Evolutionary conservation across 1,140 invertebrate genomes (phyloP).

Genomic region (Eriosoma lanigerum): DNA sequence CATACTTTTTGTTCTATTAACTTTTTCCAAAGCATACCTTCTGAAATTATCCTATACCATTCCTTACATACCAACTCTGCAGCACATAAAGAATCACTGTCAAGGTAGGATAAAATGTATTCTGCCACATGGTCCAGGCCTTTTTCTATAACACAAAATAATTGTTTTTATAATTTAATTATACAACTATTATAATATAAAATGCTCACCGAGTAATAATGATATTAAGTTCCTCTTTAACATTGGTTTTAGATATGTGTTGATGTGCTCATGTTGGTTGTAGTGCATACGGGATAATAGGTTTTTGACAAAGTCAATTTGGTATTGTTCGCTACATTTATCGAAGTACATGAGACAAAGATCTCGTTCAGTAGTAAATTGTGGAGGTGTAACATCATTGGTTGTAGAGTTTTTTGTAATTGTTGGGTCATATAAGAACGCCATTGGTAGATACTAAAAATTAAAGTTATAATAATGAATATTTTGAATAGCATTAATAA

Average conservation of each 20-base stretch:
- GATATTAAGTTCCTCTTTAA: slow-evolving; percentile 98
- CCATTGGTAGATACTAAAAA: slow-evolving; percentile 56
- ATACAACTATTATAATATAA: no score
- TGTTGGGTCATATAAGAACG: slow-evolving; percentile 56
- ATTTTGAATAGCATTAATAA: slow-evolving; percentile 1
- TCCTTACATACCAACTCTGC: slow-evolving; percentile 96
- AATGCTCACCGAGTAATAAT: slow-evolving; percentile 85
- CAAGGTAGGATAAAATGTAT: slow-evolving; percentile 94
- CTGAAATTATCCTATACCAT: slow-evolving; percentile 96
- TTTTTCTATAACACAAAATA: slow-evolving; percentile 80
- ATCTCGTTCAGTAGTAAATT: slow-evolving; percentile 78
- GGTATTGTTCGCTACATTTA: slow-evolving; percentile 87
- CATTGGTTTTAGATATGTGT: slow-evolving; percentile 97
- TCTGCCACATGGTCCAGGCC: slow-evolving; percentile 98
- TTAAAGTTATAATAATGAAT: not conserved
- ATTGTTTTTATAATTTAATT: no score
- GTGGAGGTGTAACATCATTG: slow-evolving; percentile 57
- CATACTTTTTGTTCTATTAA: slow-evolving; percentile 91
- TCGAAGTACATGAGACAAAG: slow-evolving; percentile 85
- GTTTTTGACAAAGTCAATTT: slow-evolving; percentile 96
- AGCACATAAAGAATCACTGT: slow-evolving; percentile 89
- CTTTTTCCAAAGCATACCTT: slow-evolving; percentile 98
- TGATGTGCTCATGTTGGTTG: slow-evolving; percentile 98
- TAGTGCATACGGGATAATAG: slow-evolving; percentile 95
- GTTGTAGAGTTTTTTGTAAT: slow-evolving; percentile 55